phyloP scores from a whole-genome alignment of 2,797 vertebrate species.

The Phoeniculus purpureus region DNA sequence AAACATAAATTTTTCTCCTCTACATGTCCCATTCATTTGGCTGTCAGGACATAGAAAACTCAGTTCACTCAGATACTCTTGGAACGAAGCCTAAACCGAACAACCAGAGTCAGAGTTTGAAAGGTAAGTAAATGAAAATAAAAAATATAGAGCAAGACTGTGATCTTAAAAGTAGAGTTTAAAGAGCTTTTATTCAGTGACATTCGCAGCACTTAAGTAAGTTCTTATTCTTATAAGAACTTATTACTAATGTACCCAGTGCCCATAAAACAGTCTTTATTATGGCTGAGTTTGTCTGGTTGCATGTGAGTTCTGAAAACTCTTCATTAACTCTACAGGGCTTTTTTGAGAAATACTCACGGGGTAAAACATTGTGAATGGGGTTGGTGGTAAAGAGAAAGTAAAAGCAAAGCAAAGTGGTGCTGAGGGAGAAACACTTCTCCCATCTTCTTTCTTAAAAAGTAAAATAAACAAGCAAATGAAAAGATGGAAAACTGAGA shows the following conservation, averaged over 20 bases:
- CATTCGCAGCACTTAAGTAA: background rate
- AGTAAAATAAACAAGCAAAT: background rate
- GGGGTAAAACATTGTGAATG: background rate
- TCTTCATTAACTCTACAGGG: background rate
- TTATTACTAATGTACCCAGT: background rate
- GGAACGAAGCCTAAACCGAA: constrained; percentile 57
- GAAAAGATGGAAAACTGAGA: background rate
- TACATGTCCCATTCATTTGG: background rate
- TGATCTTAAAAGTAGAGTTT: background rate
- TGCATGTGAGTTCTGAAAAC: background rate
- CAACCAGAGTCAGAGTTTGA: constrained; percentile 30
- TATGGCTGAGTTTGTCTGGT: background rate
- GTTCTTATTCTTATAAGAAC: background rate
- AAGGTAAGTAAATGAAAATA: constrained; percentile 38
- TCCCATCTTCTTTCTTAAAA: background rate
- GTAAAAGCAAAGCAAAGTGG: background rate
- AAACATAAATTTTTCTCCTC: background rate
- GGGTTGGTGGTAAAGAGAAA: background rate
- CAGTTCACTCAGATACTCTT: background rate
- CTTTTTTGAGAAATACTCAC: background rate
- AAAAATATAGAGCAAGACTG: background rate
- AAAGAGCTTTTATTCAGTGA: background rate
- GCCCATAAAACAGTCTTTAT: background rate
- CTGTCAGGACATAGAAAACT: background rate
- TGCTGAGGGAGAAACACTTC: background rate